These are phyloP conservation scores for Acrossocheilus wenchowensis DNA, from an alignment of 2,797 vertebrate species.

Conservation along the genomic window DNA sequence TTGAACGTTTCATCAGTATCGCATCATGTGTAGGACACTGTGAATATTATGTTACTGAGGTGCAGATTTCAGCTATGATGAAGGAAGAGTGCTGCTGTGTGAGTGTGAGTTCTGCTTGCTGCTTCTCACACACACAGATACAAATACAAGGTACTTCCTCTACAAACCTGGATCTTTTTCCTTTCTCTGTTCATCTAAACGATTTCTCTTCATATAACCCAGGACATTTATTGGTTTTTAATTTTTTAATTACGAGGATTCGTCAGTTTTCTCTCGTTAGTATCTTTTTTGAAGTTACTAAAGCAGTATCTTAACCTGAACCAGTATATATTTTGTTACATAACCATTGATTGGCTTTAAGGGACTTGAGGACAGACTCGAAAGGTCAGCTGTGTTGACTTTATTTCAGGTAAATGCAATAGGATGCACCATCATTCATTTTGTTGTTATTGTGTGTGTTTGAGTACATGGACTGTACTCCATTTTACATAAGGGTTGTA, in stretches of 20 bases:
- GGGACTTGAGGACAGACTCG: not conserved
- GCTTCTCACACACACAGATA: not conserved
- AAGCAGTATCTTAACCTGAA: slow-evolving; percentile 5
- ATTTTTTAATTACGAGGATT: not conserved
- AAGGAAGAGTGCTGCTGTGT: slow-evolving; percentile 17
- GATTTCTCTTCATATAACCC: not conserved
- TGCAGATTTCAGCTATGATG: slow-evolving; percentile 3
- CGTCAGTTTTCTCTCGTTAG: not conserved
- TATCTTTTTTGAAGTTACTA: not conserved
- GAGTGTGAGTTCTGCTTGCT: slow-evolving; percentile 1
- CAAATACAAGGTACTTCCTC: not conserved
- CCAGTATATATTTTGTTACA: not conserved
- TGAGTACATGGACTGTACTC: slow-evolving; percentile 37
- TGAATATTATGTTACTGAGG: slow-evolving; percentile 21
- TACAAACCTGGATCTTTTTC: slow-evolving; percentile 23
- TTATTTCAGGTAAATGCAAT: slow-evolving; percentile 17
- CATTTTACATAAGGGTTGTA: slow-evolving; percentile 42
- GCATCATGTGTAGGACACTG: slow-evolving; percentile 24
- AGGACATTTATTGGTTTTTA: not conserved
- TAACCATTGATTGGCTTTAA: not conserved
- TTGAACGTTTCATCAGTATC: slow-evolving; percentile 13
- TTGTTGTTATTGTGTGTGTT: slow-evolving; percentile 18
- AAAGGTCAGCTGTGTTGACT: slow-evolving; percentile 22
- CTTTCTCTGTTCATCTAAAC: not conserved
- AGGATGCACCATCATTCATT: slow-evolving; percentile 13